These are phyloP conservation scores for Muscicapa comitata DNA, from an alignment of 2,797 vertebrate genomes.

Conservation along the genomic window DNA sequence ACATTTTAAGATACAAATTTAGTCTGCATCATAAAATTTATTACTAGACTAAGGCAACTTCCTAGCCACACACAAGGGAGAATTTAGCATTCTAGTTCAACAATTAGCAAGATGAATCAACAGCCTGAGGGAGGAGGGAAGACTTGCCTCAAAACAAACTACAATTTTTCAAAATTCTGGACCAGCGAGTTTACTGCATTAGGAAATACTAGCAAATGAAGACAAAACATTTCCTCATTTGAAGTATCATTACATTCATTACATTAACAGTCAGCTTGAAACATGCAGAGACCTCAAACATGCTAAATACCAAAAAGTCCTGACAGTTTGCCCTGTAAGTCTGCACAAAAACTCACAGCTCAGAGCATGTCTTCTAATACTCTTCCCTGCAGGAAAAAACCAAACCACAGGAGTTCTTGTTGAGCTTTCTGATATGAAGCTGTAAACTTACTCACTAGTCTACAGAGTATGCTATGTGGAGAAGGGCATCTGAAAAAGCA, in stretches of 20 bases:
- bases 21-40: neutral
- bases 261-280: neutral
- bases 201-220: neutral
- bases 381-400: neutral
- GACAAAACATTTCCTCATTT: neutral
- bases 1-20: neutral
- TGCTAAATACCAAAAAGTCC: neutral
- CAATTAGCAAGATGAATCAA: neutral
- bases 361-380: neutral
- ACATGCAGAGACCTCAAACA: neutral
- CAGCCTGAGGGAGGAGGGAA: neutral
- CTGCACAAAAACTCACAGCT: neutral
- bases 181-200: neutral
- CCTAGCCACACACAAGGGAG: neutral
- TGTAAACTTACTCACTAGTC: neutral
- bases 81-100: neutral
- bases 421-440: neutral
- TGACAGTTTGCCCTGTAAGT: neutral
- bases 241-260: neutral
- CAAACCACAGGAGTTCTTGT: neutral
- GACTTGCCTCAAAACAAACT: neutral
- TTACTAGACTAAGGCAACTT: constrained; percentile 10
- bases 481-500: neutral
- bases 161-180: neutral
- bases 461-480: neutral